These are phyloP conservation scores for Pollenia labialis DNA, from an alignment of 2,888 invertebrate species.

Conservation along the genomic window DNA sequence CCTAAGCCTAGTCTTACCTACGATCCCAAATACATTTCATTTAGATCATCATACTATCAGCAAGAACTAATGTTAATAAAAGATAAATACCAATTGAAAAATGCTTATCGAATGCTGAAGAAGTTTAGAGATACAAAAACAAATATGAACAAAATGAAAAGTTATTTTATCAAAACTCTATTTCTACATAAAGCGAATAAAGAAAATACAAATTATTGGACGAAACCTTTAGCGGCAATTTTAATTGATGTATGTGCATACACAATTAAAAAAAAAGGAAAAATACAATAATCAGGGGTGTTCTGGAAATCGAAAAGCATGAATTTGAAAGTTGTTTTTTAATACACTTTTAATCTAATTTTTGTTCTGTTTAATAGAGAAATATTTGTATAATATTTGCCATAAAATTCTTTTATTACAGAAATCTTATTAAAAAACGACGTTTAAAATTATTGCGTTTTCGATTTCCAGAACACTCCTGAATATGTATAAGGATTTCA, in stretches of 20 bases:
- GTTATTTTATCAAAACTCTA: constrained; percentile 81
- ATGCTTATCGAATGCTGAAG: constrained; percentile 78
- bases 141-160: constrained; percentile 79
- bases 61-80: constrained; percentile 76
- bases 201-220: constrained; percentile 75
- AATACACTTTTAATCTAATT: no score
- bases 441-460: no score
- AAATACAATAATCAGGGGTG: no score
- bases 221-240: constrained; percentile 67
- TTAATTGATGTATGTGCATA: constrained; percentile 77
- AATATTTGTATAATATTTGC: no score
- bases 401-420: no score
- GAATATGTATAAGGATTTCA: background rate
- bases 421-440: no score
- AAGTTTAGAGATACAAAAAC: constrained; percentile 78
- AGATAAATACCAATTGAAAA: constrained; percentile 77
- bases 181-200: constrained; percentile 77
- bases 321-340: no score
- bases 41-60: constrained; percentile 78
- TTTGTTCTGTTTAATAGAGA: no score
- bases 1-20: constrained; percentile 78
- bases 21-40: constrained; percentile 74
- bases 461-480: no score
- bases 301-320: no score
- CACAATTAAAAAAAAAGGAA: no score